Evolutionary conservation across 2,797 vertebrate species (phyloP), one percentile per base, ranked within the genome.

Genomic region (Hafferia zeledoni): DNA sequence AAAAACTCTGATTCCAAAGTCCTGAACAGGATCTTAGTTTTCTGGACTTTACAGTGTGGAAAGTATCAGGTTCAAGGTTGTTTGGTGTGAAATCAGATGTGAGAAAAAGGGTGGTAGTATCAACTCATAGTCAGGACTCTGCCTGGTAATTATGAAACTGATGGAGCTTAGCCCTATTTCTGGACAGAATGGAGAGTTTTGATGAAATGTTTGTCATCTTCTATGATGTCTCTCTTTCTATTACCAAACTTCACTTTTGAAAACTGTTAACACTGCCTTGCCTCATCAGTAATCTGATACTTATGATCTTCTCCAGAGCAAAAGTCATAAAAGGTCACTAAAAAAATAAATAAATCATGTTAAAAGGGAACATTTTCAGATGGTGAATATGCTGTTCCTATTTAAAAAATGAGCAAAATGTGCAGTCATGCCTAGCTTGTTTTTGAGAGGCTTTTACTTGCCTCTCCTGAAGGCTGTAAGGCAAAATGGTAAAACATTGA

Each of bases 401-500:
- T 64, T 60, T 70, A 82, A 91, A 83, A 94, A 91, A 64, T 27
- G 6, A 80, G 27, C 5, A 68, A 94, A 96, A 68, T 57, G 13
- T 80, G 68, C 24, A 75, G 46, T 64, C 35, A 35, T 57, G 53
- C 5, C 41, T 55, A 64, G 37, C 17, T 83, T 83, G 52, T 75
- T 92, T 90, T 84, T 81, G 52, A 88, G 33, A 74, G 30, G 8
- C 5, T 80, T 75, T 13, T 68, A 37, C n/a, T 30, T 91, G 33
- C 59, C 30, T 80, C 65, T 83, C 49, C 53, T 57, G 17, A 85
- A 10, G 31, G 33, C 84, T 89, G 33, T 77, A 92, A 94, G 79
- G 82, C 61, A 92, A 67, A 83, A 89, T 75, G 89, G 76, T 75
- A 71, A 91, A 96, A 94, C 72, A 77, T 4, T 83, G 57, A 83